Conservation (phyloP, 30 jellyfish, hydroid and myxozoan genomes). For the Aurelia aurita region DNA sequence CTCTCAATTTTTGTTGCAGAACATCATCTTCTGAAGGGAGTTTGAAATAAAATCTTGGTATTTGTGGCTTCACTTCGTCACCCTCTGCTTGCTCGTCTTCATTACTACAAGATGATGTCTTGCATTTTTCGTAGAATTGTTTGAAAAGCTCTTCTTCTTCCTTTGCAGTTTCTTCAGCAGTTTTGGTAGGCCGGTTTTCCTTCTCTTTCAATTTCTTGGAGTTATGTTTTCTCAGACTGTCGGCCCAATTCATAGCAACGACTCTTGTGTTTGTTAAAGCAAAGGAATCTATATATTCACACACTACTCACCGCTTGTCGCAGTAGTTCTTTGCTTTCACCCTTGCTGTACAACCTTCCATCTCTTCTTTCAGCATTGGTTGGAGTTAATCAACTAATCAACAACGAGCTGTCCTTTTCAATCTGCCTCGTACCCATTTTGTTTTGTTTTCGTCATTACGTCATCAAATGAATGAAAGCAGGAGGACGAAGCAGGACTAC, state of each 20-base stretch:
- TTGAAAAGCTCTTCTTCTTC: conserved; percentile 69
- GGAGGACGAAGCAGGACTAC: too few species aligned
- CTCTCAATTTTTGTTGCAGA: conserved; percentile 93
- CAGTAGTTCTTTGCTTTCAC: too few species aligned
- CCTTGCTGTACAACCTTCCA: too few species aligned
- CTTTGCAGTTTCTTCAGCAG: conserved; percentile 64
- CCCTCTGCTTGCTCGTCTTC: conserved; percentile 3
- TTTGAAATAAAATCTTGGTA: conserved; percentile 91
- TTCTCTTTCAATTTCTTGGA: conserved; percentile 48
- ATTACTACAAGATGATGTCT: conserved; percentile 9
- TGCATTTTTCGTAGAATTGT: conserved; percentile 74
- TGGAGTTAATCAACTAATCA: too few species aligned
- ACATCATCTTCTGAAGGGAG: conserved; percentile 97
- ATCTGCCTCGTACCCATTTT: too few species aligned
- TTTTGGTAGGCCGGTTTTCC: background rate
- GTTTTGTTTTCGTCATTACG: too few species aligned
- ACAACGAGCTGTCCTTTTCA: too few species aligned
- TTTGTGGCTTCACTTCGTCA: conserved; percentile 16
- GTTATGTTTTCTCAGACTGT: conserved; percentile 51
- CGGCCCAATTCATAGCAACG: conserved; percentile 59
- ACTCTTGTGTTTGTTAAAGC: too few species aligned
- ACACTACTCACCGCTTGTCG: too few species aligned
- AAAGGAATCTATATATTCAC: too few species aligned
- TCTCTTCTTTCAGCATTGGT: too few species aligned
- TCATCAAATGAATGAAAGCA: too few species aligned